These are phyloP conservation scores for Falco concolor DNA, from an alignment of 2,797 vertebrate genomes.

Conservation along the genomic window DNA sequence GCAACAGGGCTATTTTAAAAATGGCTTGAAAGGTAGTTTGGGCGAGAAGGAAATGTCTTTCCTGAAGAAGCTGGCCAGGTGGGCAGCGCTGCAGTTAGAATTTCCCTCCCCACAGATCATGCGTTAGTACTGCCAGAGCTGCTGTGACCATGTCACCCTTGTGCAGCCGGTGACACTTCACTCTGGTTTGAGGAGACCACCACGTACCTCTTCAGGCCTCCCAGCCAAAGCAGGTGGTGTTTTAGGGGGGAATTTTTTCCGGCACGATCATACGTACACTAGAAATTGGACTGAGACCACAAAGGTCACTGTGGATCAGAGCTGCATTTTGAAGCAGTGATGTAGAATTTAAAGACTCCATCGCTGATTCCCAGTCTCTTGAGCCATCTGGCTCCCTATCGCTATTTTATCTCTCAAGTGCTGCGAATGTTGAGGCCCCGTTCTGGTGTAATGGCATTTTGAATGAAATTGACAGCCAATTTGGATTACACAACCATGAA, in stretches of 20 bases:
- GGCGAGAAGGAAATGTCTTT: background rate
- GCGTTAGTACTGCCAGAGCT: background rate
- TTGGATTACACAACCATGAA: background rate
- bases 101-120: background rate
- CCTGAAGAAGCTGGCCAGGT: background rate
- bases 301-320: background rate
- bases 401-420: background rate
- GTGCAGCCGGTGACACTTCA: background rate
- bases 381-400: slow-evolving; percentile 22
- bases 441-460: background rate
- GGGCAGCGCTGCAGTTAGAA: background rate
- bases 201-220: background rate
- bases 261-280: accelerated
- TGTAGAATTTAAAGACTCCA: background rate
- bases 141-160: background rate
- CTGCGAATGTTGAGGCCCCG: background rate
- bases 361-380: background rate
- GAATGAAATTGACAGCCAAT: background rate
- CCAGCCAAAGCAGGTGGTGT: background rate
- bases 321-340: background rate
- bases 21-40: background rate
- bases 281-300: background rate
- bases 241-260: background rate
- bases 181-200: background rate
- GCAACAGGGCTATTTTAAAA: background rate